Base-by-base conservation (phyloP, 64 coral and sea anemone species). In the Porites australiensis region DNA sequence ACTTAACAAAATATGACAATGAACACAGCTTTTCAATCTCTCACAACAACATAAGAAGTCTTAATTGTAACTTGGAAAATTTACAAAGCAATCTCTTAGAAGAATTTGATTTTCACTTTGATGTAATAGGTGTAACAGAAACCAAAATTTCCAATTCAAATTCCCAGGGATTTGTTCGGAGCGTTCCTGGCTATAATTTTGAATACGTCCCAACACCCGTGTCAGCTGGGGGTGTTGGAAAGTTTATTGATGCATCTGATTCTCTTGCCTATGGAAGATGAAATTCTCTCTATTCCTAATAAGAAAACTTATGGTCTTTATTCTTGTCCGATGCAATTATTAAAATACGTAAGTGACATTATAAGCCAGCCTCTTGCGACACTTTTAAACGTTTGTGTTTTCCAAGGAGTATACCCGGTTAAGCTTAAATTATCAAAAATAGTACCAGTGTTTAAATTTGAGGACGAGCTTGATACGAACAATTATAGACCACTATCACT, bases 401-500 rank as follows among this genome's bases (percentile, higher is more conserved):
- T 74, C 88, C 73, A 89, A 79, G 74, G 87, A 89, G 75, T 51
- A 77, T 89, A 89, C 71, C 58, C 87, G 53, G 71, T 55, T 71
- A 89, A 89, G 58, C 87, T 89, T 15, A 89, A 89, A 79, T 77
- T 77, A 68, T 86, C 84, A 55, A 87, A 87, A 87, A 58, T 87
- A 70, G 64, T 87, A 47, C 70, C 90, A 49, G 70, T 92, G 48
- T 92, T 69, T 78, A 92, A 92, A 75, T 72, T 68, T 76, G 90
- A 82, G 44, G 90, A 92, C 58, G 80, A 92, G 62, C 15, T 68
- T 63, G 90, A 92, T 63, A 49, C 79, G 58, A 92, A 78, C 59
- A 92, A 91, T 71, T 92, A 92, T 70, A 82, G 89, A 74, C 89
- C 88, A 16, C 83, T 75, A 67, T 84, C 79, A 65, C 60, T 90